Base-by-base conservation (phyloP, 2,113 vertebrate species). In the Tenrec ecaudatus region DNA sequence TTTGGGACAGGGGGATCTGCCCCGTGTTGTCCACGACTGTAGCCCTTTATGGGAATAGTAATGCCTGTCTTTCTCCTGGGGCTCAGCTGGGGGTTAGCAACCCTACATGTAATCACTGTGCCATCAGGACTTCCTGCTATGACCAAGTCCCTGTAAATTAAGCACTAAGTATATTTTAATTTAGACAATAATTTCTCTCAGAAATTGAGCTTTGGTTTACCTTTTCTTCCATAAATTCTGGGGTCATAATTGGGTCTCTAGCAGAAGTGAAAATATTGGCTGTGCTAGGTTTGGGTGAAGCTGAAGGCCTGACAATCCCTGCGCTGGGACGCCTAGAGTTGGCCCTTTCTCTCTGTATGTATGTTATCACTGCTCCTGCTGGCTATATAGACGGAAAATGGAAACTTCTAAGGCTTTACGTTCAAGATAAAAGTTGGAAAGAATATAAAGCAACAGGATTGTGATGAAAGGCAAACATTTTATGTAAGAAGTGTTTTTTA, bases 161-260 rank as follows among this genome's bases (percentile, higher is more conserved):
- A 27, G 10, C 29, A 66, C 15, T 83, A 57, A 38, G 6, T 92
- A 94, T 78, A 43, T 69, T 23, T 66, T 81, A 22, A 20, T 66
- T 77, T 91, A 91, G 23, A 58, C 9, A 92, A 47, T 3, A 79
- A 33, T 80, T 78, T 89, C 14, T 94, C 90, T 27, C 31, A 69
- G 73, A 75, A 77, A 92, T 25, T 71, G 25, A 80, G 73, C 47
- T 25, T 92, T 95, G 84, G 29, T 25, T 89, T 33, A 88, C 62
- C 95, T 97, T 96, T 77, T 96, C 71, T 92, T 93, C 85, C 1
- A 22, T 86, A 58, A 96, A 22, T 36, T 86, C 76, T 23, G 85
- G 83, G 16, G 82, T 82, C 91, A 64, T 33, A 25, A 68, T 80
- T 58, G 82, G 43, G 27, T 92, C 47, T 57, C 91, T 11, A 29